Percentiles rank a stretch among this genome's conserved stretches.
phyloP scores from a whole-genome alignment of 2,888 invertebrate genomes.

The Ophioninae sp. region DNA sequence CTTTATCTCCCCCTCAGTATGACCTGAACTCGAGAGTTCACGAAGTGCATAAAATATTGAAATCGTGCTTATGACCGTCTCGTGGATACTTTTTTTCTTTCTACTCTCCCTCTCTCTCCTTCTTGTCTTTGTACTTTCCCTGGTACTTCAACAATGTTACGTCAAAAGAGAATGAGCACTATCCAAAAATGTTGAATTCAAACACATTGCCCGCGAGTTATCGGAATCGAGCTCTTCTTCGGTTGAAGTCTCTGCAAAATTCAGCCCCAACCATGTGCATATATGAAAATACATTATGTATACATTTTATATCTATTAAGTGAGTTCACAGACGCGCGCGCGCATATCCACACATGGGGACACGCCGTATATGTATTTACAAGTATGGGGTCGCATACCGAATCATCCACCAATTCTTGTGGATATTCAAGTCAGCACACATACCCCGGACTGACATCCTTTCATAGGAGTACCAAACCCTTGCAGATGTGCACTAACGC shows the following conservation, averaged over 20 bases:
- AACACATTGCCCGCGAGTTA: constrained; percentile 63
- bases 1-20: constrained; percentile 34
- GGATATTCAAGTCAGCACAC: constrained; percentile 14
- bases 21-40: constrained; percentile 50
- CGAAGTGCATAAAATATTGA: constrained; percentile 69
- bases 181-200: constrained; percentile 61
- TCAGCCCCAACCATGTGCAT: constrained; percentile 7
- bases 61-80: constrained; percentile 65
- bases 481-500: constrained; percentile 29
- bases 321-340: neutral
- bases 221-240: constrained; percentile 53
- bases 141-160: constrained; percentile 27
- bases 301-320: neutral
- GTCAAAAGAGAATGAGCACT: constrained; percentile 48
- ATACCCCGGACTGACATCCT: constrained; percentile 39
- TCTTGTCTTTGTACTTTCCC: neutral
- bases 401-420: constrained; percentile 28
- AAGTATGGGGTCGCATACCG: constrained; percentile 5
- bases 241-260: constrained; percentile 44
- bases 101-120: constrained; percentile 15
- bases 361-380: neutral
- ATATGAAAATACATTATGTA: constrained; percentile 1
- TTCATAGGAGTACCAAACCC: constrained; percentile 13
- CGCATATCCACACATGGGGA: neutral
- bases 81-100: constrained; percentile 32